Percentiles rank a stretch among this genome's conserved stretches.
Evolutionary conservation across 2,797 vertebrate species (phyloP).

Genomic region (Epinephelus malabaricus): DNA sequence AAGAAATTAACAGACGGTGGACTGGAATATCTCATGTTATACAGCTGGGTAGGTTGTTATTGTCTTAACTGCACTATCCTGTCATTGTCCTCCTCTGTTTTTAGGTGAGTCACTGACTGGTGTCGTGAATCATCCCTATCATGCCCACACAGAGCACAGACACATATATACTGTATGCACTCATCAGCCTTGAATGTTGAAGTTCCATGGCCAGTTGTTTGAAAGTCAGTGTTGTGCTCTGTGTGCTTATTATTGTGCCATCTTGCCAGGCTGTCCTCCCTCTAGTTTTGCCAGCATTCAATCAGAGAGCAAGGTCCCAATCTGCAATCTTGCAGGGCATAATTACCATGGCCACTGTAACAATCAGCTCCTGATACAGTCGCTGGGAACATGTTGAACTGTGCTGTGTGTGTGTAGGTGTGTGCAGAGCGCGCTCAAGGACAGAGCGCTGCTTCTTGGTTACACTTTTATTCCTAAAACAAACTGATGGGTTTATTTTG

Average conservation of each 20-base stretch:
- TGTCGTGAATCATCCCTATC: slow-evolving; percentile 55
- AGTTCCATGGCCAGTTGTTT: slow-evolving; percentile 48
- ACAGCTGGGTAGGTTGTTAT: slow-evolving; percentile 38
- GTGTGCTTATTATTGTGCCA: slow-evolving; percentile 62
- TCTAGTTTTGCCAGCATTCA: slow-evolving; percentile 64
- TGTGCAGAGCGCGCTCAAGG: slow-evolving; percentile 16
- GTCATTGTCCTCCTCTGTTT: slow-evolving; percentile 50
- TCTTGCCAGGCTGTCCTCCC: slow-evolving; percentile 59
- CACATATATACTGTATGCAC: not conserved
- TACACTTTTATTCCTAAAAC: not conserved
- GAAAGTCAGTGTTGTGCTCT: slow-evolving; percentile 34
- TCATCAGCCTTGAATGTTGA: slow-evolving; percentile 31
- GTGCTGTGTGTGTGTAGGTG: slow-evolving; percentile 40
- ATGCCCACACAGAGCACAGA: slow-evolving; percentile 51
- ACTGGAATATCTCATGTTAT: slow-evolving; percentile 34
- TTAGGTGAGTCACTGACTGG: slow-evolving; percentile 59
- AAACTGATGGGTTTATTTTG: not conserved
- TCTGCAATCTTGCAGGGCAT: slow-evolving; percentile 54
- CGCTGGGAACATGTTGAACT: slow-evolving; percentile 17
- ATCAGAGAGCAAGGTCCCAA: slow-evolving; percentile 48
- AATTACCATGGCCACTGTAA: slow-evolving; percentile 47
- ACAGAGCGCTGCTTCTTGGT: not conserved
- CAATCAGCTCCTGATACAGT: slow-evolving; percentile 43
- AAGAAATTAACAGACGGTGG: slow-evolving; percentile 12
- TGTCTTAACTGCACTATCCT: slow-evolving; percentile 45